phyloP scores from a whole-genome alignment of 2,888 invertebrate genomes.

The Papilio protenor region DNA sequence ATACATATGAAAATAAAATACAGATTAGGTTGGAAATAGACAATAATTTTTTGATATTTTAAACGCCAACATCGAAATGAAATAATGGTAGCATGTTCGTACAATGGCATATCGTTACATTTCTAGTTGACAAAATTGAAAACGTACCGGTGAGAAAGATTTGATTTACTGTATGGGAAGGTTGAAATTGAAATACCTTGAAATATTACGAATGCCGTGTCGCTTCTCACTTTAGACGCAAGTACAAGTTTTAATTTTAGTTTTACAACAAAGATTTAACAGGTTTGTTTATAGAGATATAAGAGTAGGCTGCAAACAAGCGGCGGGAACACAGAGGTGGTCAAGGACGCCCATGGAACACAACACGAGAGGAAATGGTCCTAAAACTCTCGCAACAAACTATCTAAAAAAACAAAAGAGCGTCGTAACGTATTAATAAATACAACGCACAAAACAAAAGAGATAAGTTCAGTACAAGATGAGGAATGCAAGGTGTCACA shows the following conservation, averaged over 20 bases:
- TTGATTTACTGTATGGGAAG: conserved; percentile 53
- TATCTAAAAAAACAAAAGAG: conserved; percentile 9
- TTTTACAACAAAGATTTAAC: too few species aligned
- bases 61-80: conserved; percentile 32
- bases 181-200: conserved; percentile 62
- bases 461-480: conserved; percentile 46
- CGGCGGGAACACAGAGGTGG: too few species aligned
- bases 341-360: too few species aligned
- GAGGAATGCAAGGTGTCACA: conserved; percentile 32
- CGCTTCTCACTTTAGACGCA: conserved; percentile 22
- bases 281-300: not conserved
- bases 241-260: not conserved
- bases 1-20: not conserved
- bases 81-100: conserved; percentile 40
- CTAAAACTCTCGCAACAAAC: not conserved
- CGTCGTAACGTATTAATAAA: conserved; percentile 5
- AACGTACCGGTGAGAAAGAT: conserved; percentile 45
- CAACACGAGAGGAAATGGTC: too few species aligned
- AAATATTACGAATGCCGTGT: conserved; percentile 47
- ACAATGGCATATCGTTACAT: conserved; percentile 38
- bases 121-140: conserved; percentile 44
- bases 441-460: conserved; percentile 8
- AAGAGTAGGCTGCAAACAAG: not conserved
- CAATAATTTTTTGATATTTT: conserved; percentile 34
- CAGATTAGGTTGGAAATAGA: not conserved